phyloP scores from a whole-genome alignment of 2,113 vertebrate genomes.

The Picathartes gymnocephalus region DNA sequence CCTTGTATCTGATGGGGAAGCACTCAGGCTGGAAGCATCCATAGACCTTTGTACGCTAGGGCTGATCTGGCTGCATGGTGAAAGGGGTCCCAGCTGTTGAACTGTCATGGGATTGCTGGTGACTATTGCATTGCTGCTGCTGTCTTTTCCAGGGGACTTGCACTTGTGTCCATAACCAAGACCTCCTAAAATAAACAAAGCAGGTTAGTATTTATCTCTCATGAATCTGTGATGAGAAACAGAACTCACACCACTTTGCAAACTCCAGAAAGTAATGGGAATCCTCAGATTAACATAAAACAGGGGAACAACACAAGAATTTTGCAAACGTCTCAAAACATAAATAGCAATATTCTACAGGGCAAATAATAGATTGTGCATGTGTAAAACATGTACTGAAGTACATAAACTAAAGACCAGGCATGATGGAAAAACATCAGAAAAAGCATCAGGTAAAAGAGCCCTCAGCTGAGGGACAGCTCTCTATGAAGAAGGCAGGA shows the following conservation, averaged over 20 bases:
- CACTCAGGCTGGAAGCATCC: conserved; percentile 72
- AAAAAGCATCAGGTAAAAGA: background rate
- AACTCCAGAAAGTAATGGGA: background rate
- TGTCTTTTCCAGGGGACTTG: conserved; percentile 78
- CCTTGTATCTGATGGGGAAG: conserved; percentile 84
- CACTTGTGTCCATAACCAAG: conserved; percentile 66
- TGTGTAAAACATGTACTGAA: accelerated
- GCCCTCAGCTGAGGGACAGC: background rate
- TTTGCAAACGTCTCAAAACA: background rate
- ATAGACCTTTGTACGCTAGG: conserved; percentile 69
- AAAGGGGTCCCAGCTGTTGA: conserved; percentile 72
- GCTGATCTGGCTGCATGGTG: conserved; percentile 66
- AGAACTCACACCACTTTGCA: background rate
- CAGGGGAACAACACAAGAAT: background rate
- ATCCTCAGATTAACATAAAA: background rate
- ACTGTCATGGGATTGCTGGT: conserved; percentile 79
- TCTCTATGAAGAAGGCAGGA: background rate
- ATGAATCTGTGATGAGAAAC: background rate
- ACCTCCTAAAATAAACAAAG: conserved; percentile 76
- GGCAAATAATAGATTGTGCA: background rate
- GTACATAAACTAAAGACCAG: background rate
- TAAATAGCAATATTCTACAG: background rate
- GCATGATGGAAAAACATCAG: background rate
- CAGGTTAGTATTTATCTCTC: conserved; percentile 48
- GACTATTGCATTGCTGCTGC: conserved; percentile 75